A percentile compares a stretch with the other conserved stretches of the same genome.
These are phyloP conservation scores for Okapia johnstoni DNA, from an alignment of 2,113 vertebrate species.

Conservation along the genomic window DNA sequence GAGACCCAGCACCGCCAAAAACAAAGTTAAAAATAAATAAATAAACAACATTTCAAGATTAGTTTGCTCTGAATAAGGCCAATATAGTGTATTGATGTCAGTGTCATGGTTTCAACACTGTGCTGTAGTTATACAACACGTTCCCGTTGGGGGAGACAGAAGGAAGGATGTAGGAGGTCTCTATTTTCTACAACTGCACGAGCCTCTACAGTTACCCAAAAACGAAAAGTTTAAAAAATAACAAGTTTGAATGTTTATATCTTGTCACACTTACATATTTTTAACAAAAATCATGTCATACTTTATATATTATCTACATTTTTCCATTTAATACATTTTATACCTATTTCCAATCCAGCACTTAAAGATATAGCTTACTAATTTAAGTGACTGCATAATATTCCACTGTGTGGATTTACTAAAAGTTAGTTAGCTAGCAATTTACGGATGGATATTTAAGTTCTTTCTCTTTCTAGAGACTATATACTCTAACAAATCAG, in stretches of 20 bases:
- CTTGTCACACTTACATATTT: background rate
- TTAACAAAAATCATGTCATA: background rate
- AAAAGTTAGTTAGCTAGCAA: background rate
- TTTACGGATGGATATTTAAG: background rate
- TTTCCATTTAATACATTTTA: background rate
- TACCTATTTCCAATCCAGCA: background rate
- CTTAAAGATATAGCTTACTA: background rate
- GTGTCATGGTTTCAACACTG: background rate
- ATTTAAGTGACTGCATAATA: background rate
- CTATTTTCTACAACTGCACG: background rate
- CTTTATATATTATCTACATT: background rate
- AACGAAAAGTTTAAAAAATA: background rate
- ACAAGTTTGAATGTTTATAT: background rate
- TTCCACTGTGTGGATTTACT: background rate
- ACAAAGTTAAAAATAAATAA: background rate
- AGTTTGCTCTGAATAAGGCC: background rate
- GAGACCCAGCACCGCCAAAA: background rate
- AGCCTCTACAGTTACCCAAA: background rate
- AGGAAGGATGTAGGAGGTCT: background rate
- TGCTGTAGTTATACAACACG: background rate
- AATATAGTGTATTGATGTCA: background rate
- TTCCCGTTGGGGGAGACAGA: background rate
- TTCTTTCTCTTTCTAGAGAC: background rate
- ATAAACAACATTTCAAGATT: background rate
- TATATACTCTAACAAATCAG: background rate